Base-by-base conservation (phyloP, 1,140 invertebrate species). In the Saccostrea glomerata region DNA sequence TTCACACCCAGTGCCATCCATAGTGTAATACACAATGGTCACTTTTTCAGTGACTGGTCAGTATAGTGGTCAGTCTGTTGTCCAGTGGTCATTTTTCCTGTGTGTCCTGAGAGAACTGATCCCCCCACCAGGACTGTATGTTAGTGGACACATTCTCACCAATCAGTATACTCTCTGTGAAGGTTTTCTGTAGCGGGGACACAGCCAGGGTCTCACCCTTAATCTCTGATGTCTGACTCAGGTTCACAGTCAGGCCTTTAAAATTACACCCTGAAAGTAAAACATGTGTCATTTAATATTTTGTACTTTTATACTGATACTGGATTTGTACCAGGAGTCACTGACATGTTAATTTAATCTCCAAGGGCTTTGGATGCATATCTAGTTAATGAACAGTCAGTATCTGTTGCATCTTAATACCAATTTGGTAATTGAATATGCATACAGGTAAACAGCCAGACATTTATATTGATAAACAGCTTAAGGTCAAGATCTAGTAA, bases 51-150 rank as follows among this genome's bases (percentile, higher is more conserved):
- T 77, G 70, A 30, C 25, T 13, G 12, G 13, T 77, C 25, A 15
- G 11, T 0, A 58, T 17, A 63, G 17, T 63, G 58, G 58, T 11
- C 47, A 47, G 47, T 47, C 6, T 7, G 47, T 47, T 47, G 47
- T 47, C 47, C 47, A 47, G 5, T 20, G 30, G 20, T 63, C 56
- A 63, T n/a, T 85, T 47, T 60, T 85, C 84, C 20, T 66, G 56
- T 2, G 66, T 58, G 13, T 85, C 12, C 30, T 85, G 56, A n/a
- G 56, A 63, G 58, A 63, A 54, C 93, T 97, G 96, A 89, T 97
- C 93, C 54, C 90, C 92, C 94, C 94, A 95, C 95, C 95, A 95
- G 1, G 91, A 92, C 20, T 93, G 91, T 1, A 95, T 93, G 89
- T 95, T 94, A 5, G 92, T 90, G 9, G 93, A 92, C 0, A 94